Conservation (phyloP, 2,888 invertebrate species). For the Gortyna flavago region DNA sequence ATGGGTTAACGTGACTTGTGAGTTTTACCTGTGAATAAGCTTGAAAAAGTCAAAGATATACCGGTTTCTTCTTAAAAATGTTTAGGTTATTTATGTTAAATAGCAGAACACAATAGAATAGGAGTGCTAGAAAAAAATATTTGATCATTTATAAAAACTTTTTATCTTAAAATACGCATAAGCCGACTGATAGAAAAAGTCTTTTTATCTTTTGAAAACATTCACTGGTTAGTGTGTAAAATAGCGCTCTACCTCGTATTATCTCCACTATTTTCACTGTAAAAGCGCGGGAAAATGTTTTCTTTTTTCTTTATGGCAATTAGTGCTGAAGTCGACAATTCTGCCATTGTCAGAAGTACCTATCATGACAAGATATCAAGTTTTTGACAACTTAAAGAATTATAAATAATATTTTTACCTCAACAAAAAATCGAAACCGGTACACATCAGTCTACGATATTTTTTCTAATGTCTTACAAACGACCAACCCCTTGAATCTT, state of each 20-base stretch:
- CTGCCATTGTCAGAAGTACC: not conserved
- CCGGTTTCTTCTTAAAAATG: not conserved
- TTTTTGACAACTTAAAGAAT: not conserved
- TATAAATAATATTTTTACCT: not conserved
- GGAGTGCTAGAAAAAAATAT: slow-evolving; percentile 28
- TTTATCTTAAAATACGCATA: slow-evolving; percentile 9
- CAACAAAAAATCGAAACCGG: slow-evolving; percentile 16
- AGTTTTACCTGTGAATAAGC: slow-evolving; percentile 45
- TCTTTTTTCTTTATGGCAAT: too few species aligned
- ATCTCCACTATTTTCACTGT: not conserved
- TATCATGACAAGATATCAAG: not conserved
- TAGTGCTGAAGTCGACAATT: not conserved
- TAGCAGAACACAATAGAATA: slow-evolving; percentile 10
- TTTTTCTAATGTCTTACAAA: slow-evolving; percentile 50
- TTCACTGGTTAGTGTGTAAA: not conserved
- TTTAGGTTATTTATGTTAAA: slow-evolving; percentile 10
- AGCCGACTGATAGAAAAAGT: too few species aligned
- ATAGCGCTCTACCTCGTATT: not conserved
- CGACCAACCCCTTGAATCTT: slow-evolving; percentile 66
- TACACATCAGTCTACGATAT: slow-evolving; percentile 39
- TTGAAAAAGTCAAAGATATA: slow-evolving; percentile 17
- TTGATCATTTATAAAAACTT: not conserved
- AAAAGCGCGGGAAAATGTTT: not conserved
- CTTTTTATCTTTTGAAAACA: not conserved
- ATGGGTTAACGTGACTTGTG: slow-evolving; percentile 57